Evolutionary conservation across 2,113 vertebrate genomes (phyloP).

Genomic region (Lontra canadensis): DNA sequence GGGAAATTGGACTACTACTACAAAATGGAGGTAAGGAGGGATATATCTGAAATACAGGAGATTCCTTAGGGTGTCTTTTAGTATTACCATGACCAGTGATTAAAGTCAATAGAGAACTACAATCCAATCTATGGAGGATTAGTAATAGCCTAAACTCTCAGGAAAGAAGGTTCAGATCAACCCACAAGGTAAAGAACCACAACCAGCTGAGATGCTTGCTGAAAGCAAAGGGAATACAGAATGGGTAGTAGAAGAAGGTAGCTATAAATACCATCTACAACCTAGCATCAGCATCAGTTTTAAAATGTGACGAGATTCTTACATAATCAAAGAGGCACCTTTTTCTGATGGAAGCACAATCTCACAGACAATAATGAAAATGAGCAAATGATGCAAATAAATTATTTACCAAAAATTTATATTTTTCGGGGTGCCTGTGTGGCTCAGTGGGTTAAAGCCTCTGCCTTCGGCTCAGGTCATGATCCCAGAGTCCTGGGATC

Average conservation of each 20-base stretch:
- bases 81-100: not conserved
- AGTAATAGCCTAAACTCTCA: not conserved
- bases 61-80: not conserved
- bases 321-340: not conserved
- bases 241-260: not conserved
- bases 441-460: too few relatives aligned
- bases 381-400: not conserved
- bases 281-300: not conserved
- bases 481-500: too few relatives aligned
- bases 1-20: not conserved
- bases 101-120: not conserved
- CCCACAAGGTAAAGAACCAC: not conserved
- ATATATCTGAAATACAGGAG: not conserved
- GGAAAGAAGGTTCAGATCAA: not conserved
- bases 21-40: not conserved
- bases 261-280: not conserved
- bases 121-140: not conserved
- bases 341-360: not conserved
- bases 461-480: too few relatives aligned
- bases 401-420: not conserved
- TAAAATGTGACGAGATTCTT: not conserved
- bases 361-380: not conserved
- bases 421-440: not conserved
- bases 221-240: not conserved
- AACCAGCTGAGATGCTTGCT: not conserved